These are phyloP conservation scores for Portunus trituberculatus DNA, from an alignment of 1,140 invertebrate species.

Conservation along the genomic window DNA sequence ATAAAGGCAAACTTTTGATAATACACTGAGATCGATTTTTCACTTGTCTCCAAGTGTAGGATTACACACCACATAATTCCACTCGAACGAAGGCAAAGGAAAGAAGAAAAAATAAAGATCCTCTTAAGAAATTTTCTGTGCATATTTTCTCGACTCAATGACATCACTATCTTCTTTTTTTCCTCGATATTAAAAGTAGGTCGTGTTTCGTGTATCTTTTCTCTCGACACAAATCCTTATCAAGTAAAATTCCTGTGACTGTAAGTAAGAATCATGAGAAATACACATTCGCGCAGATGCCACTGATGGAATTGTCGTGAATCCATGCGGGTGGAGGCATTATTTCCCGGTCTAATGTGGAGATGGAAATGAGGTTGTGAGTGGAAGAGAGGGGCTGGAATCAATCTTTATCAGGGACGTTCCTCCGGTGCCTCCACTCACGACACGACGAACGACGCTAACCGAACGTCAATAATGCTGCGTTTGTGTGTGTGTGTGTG, in stretches of 20 bases:
- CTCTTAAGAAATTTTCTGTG: too few relatives aligned
- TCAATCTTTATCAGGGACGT: not conserved
- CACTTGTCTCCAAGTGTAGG: too few relatives aligned
- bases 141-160: too few relatives aligned
- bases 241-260: not conserved
- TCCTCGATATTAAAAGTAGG: not conserved
- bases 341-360: not conserved
- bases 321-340: not conserved
- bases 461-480: too few relatives aligned
- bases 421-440: not conserved
- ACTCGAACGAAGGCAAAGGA: too few relatives aligned
- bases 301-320: not conserved
- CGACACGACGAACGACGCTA: too few relatives aligned
- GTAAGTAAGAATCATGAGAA: not conserved
- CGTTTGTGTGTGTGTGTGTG: too few relatives aligned
- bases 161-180: too few relatives aligned
- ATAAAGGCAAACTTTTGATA: too few relatives aligned
- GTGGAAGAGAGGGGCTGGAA: not conserved
- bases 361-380: constrained; percentile 7
- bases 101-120: too few relatives aligned
- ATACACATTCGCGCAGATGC: not conserved
- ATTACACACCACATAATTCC: too few relatives aligned
- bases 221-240: not conserved
- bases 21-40: too few relatives aligned
- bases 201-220: not conserved